Percentiles rank a stretch among this genome's conserved stretches.
Conservation (phyloP, 2,113 vertebrate species). For the Cygnus buccinator region DNA sequence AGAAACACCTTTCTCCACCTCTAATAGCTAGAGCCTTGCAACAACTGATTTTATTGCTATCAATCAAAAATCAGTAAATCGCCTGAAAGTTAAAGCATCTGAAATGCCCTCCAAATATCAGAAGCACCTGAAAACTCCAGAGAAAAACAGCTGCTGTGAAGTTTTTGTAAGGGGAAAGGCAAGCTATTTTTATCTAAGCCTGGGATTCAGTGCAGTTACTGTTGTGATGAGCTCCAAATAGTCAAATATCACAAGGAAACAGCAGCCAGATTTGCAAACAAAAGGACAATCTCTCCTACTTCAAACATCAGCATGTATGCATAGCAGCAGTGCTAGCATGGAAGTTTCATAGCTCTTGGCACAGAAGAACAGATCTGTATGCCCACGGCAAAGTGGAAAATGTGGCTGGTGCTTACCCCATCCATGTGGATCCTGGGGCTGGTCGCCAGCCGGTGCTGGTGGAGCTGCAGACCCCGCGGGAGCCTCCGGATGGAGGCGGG, state of each 20-base stretch:
- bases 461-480: slow-evolving; percentile 68
- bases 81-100: background rate
- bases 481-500: slow-evolving; percentile 72
- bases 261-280: background rate
- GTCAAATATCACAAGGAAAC: background rate
- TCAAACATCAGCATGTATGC: background rate
- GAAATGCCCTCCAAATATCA: background rate
- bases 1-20: background rate
- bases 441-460: slow-evolving; percentile 74
- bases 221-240: background rate
- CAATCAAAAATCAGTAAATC: background rate
- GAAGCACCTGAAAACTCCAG: background rate
- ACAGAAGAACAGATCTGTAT: background rate
- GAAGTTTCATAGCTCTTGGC: background rate
- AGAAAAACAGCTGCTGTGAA: background rate
- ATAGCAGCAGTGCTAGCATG: background rate
- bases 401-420: slow-evolving; percentile 78
- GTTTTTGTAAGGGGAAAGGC: background rate
- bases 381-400: background rate
- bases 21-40: background rate
- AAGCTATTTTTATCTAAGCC: background rate
- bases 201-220: background rate
- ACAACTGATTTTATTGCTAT: background rate
- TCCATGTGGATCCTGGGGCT: slow-evolving; percentile 75
- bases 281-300: background rate